Conservation (phyloP, 2,113 vertebrate genomes). For the Esox niger region DNA sequence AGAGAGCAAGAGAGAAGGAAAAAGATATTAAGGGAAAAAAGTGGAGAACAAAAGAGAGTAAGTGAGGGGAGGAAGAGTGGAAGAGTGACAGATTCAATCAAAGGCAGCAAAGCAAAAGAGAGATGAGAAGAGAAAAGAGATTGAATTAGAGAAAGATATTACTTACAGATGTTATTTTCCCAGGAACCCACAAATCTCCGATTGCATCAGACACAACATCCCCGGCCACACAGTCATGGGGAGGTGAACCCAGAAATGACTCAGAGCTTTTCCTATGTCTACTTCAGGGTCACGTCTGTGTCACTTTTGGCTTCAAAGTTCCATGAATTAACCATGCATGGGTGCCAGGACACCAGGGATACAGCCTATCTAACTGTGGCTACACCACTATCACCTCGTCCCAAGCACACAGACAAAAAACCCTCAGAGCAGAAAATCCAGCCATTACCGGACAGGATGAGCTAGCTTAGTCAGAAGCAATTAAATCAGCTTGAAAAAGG, state of each 20-base stretch:
- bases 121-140: not conserved
- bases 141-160: not conserved
- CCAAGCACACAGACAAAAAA: conserved; percentile 18
- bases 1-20: not conserved
- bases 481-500: conserved; percentile 44
- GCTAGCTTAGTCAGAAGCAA: conserved; percentile 33
- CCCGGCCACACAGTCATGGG: not conserved
- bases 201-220: not conserved
- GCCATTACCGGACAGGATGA: conserved; percentile 51
- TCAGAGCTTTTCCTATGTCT: conserved; percentile 14
- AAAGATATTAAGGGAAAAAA: not conserved
- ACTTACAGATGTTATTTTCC: not conserved
- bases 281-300: conserved; percentile 12
- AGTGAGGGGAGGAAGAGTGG: not conserved
- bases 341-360: conserved; percentile 34
- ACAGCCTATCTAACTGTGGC: conserved; percentile 23
- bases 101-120: too few species aligned
- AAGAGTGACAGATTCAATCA: not conserved
- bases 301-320: conserved; percentile 19
- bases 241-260: conserved; percentile 6
- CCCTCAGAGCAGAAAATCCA: conserved; percentile 51
- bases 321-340: conserved; percentile 36
- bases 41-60: not conserved
- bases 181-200: not conserved
- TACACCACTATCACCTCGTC: not conserved